A percentile compares a stretch with the other conserved stretches of the same genome.
phyloP scores from a whole-genome alignment of 2,797 vertebrate species.

The Smutsia gigantea region DNA sequence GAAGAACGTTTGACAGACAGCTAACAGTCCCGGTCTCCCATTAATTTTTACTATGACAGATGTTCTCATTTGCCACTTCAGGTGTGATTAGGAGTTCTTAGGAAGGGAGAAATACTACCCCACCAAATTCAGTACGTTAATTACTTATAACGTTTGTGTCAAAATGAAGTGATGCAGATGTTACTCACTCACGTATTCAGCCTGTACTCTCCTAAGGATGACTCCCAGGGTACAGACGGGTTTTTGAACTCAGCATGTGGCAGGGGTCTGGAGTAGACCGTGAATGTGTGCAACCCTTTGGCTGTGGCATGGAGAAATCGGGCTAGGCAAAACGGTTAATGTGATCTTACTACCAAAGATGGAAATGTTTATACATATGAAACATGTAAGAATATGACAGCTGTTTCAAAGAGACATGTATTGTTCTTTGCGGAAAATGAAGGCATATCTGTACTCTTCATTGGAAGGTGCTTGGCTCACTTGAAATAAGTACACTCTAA shows the following conservation, averaged over 20 bases:
- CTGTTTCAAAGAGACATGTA: neutral
- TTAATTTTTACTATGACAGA: neutral
- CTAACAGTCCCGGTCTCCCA: neutral
- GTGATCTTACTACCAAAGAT: neutral
- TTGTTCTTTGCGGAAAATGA: neutral
- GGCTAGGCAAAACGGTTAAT: neutral
- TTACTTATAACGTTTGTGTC: neutral
- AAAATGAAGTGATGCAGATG: neutral
- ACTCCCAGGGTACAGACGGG: neutral
- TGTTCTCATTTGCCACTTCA: neutral
- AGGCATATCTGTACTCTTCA: neutral
- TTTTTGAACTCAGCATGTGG: neutral
- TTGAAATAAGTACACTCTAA: neutral
- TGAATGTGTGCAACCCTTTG: neutral
- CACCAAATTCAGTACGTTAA: neutral
- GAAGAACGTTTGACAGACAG: neutral
- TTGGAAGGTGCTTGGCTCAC: neutral
- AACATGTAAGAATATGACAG: neutral
- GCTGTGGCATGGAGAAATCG: neutral
- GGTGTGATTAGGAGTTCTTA: neutral
- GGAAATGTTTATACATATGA: neutral
- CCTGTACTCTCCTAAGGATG: neutral
- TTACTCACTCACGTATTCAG: neutral
- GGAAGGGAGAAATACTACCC: neutral
- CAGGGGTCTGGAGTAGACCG: rapidly evolving